Evolutionary conservation across 37 sponge, comb jelly and placozoan species (phyloP).

Genomic region (Aplysina aerophoba): DNA sequence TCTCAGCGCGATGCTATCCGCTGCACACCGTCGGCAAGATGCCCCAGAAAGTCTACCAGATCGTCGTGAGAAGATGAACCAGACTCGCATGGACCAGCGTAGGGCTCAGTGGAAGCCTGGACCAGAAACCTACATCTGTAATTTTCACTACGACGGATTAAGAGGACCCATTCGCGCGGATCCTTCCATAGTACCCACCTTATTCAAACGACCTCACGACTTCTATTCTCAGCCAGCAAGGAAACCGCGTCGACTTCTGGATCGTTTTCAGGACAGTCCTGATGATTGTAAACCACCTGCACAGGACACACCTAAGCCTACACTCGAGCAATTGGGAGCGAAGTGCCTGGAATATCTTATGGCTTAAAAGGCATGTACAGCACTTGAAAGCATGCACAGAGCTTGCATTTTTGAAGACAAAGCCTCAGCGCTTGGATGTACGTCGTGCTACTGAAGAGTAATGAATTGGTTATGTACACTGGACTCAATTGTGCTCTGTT

Average conservation of each 20-base stretch:
- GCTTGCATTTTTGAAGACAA: too few relatives aligned
- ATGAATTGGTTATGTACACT: too few relatives aligned
- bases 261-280: background rate
- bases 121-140: conserved; percentile 14
- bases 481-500: too few relatives aligned
- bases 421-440: too few relatives aligned
- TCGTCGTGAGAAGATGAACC: conserved; percentile 1
- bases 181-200: background rate
- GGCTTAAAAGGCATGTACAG: too few relatives aligned
- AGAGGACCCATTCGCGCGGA: background rate
- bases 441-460: too few relatives aligned
- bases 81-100: background rate
- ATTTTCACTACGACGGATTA: conserved; percentile 16
- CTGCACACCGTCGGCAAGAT: conserved; percentile 25
- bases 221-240: background rate
- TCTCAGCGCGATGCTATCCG: too few relatives aligned
- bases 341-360: too few relatives aligned
- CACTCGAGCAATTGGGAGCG: too few relatives aligned
- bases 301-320: too few relatives aligned
- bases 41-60: background rate
- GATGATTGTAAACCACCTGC: too few relatives aligned
- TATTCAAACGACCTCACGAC: conserved; percentile 17
- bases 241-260: background rate
- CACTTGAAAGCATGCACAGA: too few relatives aligned
- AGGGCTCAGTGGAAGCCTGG: conserved; percentile 1